phyloP scores from a whole-genome alignment of 2,888 invertebrate species.

The Argyra leucocephala region DNA sequence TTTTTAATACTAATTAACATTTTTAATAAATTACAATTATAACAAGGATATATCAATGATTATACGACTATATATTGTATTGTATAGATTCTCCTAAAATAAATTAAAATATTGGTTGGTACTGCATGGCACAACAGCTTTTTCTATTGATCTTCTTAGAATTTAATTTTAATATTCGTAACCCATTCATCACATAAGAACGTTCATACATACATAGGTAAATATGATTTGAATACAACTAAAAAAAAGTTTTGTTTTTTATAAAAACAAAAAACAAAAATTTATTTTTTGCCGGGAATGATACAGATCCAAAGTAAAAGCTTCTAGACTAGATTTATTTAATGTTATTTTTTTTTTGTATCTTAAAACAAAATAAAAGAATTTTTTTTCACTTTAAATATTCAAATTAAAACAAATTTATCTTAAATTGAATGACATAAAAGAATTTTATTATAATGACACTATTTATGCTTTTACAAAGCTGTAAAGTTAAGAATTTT shows the following conservation, averaged over 20 bases:
- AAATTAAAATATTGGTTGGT: background rate
- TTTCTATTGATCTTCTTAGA: background rate
- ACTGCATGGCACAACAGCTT: slow-evolving; percentile 1
- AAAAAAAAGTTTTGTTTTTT: too few relatives aligned
- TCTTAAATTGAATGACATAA: background rate
- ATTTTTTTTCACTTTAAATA: background rate
- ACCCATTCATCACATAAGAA: background rate
- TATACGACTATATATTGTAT: background rate
- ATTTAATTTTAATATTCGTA: background rate
- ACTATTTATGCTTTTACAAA: too few relatives aligned
- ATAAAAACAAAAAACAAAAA: background rate
- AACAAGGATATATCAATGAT: background rate
- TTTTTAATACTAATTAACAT: slow-evolving; percentile 3
- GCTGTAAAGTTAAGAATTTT: too few relatives aligned
- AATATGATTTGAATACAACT: too few relatives aligned
- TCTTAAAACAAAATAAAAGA: background rate
- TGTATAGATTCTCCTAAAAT: background rate
- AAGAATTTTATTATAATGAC: background rate
- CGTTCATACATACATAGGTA: too few relatives aligned
- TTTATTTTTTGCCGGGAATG: background rate
- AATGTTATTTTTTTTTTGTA: background rate
- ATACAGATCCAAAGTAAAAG: background rate
- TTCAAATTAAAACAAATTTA: slow-evolving; percentile 1
- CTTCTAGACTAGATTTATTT: background rate
- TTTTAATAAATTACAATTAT: background rate